Evolutionary conservation across 2,888 invertebrate species (phyloP).

Genomic region (Spisula solida): DNA sequence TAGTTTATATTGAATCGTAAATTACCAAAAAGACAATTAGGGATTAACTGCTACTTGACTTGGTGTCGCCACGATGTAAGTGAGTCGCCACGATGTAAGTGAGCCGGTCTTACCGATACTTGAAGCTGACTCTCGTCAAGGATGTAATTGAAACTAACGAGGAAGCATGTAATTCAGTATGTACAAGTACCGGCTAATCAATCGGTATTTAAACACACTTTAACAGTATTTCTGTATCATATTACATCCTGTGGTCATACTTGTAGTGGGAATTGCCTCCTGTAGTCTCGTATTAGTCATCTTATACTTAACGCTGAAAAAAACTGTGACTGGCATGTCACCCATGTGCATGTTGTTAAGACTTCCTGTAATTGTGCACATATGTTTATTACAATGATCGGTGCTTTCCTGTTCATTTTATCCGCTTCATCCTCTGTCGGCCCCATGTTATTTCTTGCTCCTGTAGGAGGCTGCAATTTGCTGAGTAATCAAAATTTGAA

Average conservation of each 20-base stretch:
- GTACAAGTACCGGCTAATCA: not conserved
- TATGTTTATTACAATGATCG: no score
- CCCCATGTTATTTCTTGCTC: no score
- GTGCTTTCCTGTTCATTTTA: no score
- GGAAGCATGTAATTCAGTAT: constrained; percentile 8
- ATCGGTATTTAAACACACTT: constrained; percentile 1
- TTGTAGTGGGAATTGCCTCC: not conserved
- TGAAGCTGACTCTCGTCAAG: not conserved
- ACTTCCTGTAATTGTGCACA: no score
- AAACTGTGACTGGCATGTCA: no score
- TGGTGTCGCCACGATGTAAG: not conserved
- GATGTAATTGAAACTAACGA: not conserved
- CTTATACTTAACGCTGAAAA: not conserved
- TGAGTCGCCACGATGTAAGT: not conserved
- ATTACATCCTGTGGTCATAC: not conserved
- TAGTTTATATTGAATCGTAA: not conserved
- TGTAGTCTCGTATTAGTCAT: constrained; percentile 1
- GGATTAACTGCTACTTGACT: constrained; percentile 14
- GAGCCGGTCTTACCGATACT: not conserved
- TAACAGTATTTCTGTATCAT: not conserved
- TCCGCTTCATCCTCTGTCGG: no score
- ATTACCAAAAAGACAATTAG: not conserved
- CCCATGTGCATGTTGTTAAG: no score
- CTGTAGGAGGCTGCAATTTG: no score
- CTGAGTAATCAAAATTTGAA: no score